Evolutionary conservation across 2,888 invertebrate species (phyloP), one percentile per base, ranked within the genome.

Genomic region (Marronus borbonicus): DNA sequence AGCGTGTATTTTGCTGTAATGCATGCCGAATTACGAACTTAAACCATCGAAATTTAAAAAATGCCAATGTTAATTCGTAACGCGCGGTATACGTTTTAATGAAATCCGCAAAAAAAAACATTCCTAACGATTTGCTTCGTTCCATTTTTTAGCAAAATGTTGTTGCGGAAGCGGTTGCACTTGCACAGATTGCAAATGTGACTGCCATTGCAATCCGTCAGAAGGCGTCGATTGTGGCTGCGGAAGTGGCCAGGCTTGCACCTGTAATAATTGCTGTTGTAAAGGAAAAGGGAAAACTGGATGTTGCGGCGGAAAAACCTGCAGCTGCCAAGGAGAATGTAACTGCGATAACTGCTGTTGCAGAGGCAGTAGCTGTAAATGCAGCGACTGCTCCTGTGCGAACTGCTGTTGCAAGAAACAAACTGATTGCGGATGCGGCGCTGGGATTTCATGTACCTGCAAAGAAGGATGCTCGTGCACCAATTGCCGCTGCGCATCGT

Each of bases 151-250:
- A 72, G 72, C 10, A 3, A 72, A 72, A 39, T 72, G 72, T 20
- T 72, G 68, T 50, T 24, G 55, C 12, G 39, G 20, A 58, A 39
- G 12, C 17, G 58, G 36, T 20, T 72, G 72, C 12, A 58, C 39
- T 17, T 72, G 72, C 39, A n/a, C 20, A 58, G 50, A 72, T 24
- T 72, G 72, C 14, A 28, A 58, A 28, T 72, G 72, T 24, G 20
- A 60, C 12, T 72, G 72, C 20, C 17, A 20, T 36, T 72, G 72
- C 60, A 72, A 58, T 72, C 72, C 58, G 7, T 58, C 70, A n/a
- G 52, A 72, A 72, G 72, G 72, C 31, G 20, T 39, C 20, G 58
- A 72, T 20, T 72, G 72, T 39, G 72, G 72, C 24, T 72, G 72
- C 17, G 55, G 72, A 14, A 58, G 39, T 4, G 72, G 72, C 10